These are phyloP conservation scores for Mythimna vitellina DNA, from an alignment of 2,888 invertebrate species.

Conservation along the genomic window DNA sequence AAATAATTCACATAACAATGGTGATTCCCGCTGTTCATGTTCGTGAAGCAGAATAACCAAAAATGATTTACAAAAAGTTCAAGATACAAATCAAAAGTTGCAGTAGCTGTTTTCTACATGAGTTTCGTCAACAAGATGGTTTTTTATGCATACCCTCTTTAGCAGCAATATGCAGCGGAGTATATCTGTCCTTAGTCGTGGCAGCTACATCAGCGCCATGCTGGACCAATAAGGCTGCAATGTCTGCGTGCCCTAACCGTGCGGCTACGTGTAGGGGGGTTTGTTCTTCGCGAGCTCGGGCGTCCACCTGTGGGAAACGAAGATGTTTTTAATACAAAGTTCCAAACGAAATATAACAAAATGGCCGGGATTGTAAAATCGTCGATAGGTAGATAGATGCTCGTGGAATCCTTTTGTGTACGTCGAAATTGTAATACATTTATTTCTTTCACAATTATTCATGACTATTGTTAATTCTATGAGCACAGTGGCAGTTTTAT, in stretches of 20 bases:
- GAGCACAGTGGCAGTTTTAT: no score
- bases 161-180: conserved; percentile 98
- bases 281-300: conserved; percentile 96
- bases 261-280: conserved; percentile 99
- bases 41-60: no score
- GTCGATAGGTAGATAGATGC: no score
- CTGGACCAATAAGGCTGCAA: conserved; percentile 97
- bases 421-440: no score
- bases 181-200: conserved; percentile 98
- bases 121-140: background rate
- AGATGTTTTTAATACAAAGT: no score
- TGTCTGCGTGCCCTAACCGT: conserved; percentile 98
- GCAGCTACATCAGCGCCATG: conserved; percentile 97
- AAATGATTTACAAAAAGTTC: background rate
- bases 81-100: background rate
- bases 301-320: conserved; percentile 90
- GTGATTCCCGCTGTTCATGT: no score
- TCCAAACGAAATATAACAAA: no score
- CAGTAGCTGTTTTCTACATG: background rate
- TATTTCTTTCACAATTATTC: no score
- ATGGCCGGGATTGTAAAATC: no score
- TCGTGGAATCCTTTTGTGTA: no score
- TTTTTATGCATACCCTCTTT: conserved; percentile 94
- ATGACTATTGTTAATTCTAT: no score
- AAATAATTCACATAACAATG: background rate